Evolutionary conservation across 92 coral and sea anemone genomes (phyloP).

Genomic region (Parazoanthus darwini): DNA sequence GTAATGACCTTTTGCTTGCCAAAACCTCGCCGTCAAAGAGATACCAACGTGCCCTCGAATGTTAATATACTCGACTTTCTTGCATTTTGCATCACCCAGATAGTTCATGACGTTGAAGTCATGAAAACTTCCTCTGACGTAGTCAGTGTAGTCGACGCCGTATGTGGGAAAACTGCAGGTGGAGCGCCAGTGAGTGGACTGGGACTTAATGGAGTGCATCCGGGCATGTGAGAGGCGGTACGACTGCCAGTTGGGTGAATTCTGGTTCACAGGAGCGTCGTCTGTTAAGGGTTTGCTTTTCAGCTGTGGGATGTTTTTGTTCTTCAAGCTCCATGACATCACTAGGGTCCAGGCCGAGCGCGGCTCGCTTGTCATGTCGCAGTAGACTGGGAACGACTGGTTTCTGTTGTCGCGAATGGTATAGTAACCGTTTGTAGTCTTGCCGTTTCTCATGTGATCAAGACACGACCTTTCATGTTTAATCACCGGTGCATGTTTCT

Average conservation of each 20-base stretch:
- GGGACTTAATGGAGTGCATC: background rate
- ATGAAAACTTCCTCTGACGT: slow-evolving; percentile 13
- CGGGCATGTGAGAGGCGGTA: background rate
- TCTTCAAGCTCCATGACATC: background rate
- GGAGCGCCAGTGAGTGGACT: slow-evolving; percentile 42
- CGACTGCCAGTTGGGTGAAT: no score
- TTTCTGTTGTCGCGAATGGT: background rate
- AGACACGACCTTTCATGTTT: no score
- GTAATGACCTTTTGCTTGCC: no score
- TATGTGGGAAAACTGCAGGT: slow-evolving; percentile 41
- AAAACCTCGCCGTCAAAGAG: no score
- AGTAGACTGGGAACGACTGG: background rate
- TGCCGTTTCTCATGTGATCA: no score
- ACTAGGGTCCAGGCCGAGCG: background rate
- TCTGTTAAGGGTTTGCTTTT: no score
- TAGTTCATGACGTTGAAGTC: slow-evolving; percentile 8
- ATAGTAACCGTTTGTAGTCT: no score
- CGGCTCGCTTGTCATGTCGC: slow-evolving; percentile 26
- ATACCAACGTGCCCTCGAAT: no score
- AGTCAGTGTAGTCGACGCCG: slow-evolving; percentile 41
- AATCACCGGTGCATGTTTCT: no score
- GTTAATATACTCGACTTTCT: slow-evolving; percentile 27
- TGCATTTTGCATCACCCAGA: background rate
- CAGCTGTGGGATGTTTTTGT: background rate
- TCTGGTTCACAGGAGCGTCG: no score